Evolutionary conservation across 2,113 vertebrate genomes (phyloP).

Genomic region (Strigops habroptila): DNA sequence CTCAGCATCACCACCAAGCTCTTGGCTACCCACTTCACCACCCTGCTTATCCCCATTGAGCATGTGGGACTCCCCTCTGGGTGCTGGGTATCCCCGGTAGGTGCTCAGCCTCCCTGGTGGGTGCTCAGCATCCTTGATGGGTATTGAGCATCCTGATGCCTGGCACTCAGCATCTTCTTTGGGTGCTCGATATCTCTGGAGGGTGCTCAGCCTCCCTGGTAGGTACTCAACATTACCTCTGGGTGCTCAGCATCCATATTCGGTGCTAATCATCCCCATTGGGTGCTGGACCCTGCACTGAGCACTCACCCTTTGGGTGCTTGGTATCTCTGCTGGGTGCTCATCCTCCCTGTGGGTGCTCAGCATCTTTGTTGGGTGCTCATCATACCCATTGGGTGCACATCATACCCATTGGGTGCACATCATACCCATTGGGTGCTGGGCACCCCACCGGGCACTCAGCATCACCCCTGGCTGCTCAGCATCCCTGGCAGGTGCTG

Average conservation of each 20-base stretch:
- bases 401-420: too few species aligned
- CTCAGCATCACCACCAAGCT: background rate
- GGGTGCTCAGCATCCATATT: background rate
- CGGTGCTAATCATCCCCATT: background rate
- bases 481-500: background rate
- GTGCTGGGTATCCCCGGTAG: background rate
- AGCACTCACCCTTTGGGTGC: background rate
- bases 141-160: background rate
- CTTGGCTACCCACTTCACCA: background rate
- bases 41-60: too few species aligned
- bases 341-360: background rate
- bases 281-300: background rate
- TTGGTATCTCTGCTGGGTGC: background rate
- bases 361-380: too few species aligned
- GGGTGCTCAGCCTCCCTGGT: background rate
- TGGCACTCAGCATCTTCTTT: background rate
- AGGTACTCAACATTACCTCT: background rate
- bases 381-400: fast-evolving
- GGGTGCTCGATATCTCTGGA: background rate
- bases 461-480: fast-evolving
- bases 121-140: background rate
- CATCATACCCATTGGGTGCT: background rate
- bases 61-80: background rate
- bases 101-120: background rate
- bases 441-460: background rate